A percentile compares a stretch with the other conserved stretches of the same genome.
Conservation (phyloP, 2,888 invertebrate genomes). For the Erpobdella octoculata region DNA sequence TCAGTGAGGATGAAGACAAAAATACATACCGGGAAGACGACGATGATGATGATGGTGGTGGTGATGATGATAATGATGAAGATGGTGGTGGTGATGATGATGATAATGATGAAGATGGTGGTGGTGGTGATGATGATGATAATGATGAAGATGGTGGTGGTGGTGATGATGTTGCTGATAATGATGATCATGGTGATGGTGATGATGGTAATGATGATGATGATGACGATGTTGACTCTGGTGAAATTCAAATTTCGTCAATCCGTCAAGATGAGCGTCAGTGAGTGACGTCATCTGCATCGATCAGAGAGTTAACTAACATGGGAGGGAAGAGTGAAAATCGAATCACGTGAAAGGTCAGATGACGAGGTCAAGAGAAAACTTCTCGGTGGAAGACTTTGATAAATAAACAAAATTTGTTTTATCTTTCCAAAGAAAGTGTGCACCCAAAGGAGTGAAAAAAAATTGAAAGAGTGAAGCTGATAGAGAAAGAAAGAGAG, state of each 20-base stretch:
- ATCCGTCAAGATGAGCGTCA: no score
- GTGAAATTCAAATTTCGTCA: background rate
- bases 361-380: no score
- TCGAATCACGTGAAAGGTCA: no score
- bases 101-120: background rate
- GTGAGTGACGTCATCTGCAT: no score
- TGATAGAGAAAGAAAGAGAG: no score
- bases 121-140: background rate
- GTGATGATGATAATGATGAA: slow-evolving; percentile 10
- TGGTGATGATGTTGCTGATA: background rate
- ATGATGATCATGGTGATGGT: slow-evolving; percentile 9
- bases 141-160: no score
- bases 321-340: no score
- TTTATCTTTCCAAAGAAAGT: no score
- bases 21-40: background rate
- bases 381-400: background rate
- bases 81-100: slow-evolving; percentile 8
- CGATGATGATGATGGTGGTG: slow-evolving; percentile 6
- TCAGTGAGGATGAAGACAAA: background rate
- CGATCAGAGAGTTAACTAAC: no score
- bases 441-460: no score
- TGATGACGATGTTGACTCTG: no score
- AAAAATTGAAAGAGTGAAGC: no score
- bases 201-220: background rate
- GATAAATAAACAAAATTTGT: background rate